A percentile compares a stretch with the other conserved stretches of the same genome.
Conservation (phyloP, 2,888 invertebrate genomes). For the Itoplectis maculator region DNA sequence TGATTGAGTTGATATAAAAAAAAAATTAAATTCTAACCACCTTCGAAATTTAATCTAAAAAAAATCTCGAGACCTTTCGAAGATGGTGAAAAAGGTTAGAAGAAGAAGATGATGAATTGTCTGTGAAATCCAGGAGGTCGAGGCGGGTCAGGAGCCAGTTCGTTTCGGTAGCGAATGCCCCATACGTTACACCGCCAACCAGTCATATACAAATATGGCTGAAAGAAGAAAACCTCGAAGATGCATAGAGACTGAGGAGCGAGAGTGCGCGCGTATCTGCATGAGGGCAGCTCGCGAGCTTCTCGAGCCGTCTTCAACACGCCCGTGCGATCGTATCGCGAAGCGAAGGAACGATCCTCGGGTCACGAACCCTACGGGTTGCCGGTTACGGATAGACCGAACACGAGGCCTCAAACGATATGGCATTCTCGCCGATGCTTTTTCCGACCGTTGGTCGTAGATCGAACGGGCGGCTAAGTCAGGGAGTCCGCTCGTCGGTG, state of each 20-base stretch:
- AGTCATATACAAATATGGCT: not conserved
- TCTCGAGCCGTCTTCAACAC: conserved; percentile 38
- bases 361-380: conserved; percentile 67
- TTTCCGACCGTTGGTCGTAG: conserved; percentile 20
- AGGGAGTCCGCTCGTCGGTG: conserved; percentile 31
- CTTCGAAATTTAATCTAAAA: too few species aligned
- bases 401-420: conserved; percentile 31
- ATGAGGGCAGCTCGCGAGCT: conserved; percentile 57
- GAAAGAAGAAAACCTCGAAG: not conserved
- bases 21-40: too few species aligned
- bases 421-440: conserved; percentile 43
- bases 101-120: too few species aligned
- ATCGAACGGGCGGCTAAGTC: conserved; percentile 32
- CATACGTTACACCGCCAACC: not conserved
- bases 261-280: conserved; percentile 49
- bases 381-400: conserved; percentile 61
- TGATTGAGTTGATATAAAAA: too few species aligned
- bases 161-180: not conserved
- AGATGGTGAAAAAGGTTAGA: too few species aligned
- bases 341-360: conserved; percentile 66
- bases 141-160: not conserved
- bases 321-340: conserved; percentile 67
- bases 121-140: too few species aligned
- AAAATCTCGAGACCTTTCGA: too few species aligned
- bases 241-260: not conserved